Base-by-base conservation (phyloP, 2,888 invertebrate genomes). In the Anoplius nigerrimus region DNA sequence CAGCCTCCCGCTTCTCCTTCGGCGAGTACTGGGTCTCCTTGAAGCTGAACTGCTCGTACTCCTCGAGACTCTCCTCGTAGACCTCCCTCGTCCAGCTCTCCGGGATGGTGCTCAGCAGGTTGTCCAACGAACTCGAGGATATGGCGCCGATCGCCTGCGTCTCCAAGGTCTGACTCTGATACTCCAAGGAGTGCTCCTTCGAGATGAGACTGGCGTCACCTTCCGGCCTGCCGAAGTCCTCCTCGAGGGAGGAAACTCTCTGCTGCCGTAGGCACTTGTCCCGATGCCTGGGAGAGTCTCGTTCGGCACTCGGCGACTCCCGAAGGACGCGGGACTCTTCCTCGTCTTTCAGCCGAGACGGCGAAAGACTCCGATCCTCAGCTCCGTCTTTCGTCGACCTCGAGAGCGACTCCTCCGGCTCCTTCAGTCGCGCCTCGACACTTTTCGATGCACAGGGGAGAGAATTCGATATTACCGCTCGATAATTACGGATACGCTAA, bases 141-240 rank as follows among this genome's bases (percentile, higher is more conserved):
- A 68, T 42, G 11, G 5, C 61, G 15, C 52, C 69, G 43, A 58
- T 78, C 21, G 71, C 58, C 18, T 81, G 79, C 6, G 76, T 83
- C 65, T 82, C 84, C 16, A 84, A 71, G 0, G 85, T 85, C 59
- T 86, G 86, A 3, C 76, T 80, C 56, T 84, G 84, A 46, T 84
- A 85, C 46, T 80, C 76, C 2, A 86, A 62, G 0, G 86, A 82
- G 55, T 85, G 85, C 46, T 84, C 78, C 66, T 82, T 84, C 48
- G 80, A 72, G 61, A 82, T 81, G 22, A 79, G 51, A 34, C 61
- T 76, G 62, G 81, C 82, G 43, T 83, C 82, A 2, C 74, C 75
- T 21, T 24, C 46, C 18, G 74, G 78, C 66, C 65, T 67, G 64
- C 60, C 60, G 34, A 76, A 68, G 34, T 24, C 46, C 24, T 79